These are phyloP conservation scores for Allophyes oxyacanthae DNA, from an alignment of 2,888 invertebrate species.

Conservation along the genomic window DNA sequence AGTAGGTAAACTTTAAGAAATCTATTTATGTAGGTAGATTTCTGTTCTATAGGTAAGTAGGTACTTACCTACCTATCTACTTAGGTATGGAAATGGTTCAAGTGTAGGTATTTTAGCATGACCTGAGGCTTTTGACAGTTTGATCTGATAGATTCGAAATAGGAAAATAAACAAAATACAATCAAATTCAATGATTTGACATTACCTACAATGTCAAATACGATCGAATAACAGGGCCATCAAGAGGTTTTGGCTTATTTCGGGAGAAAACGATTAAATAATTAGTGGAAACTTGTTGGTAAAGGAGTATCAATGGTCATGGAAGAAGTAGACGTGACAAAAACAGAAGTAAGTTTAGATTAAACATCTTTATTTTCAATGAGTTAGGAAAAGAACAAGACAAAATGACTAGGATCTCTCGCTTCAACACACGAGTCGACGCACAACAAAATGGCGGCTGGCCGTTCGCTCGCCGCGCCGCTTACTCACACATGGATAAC, in stretches of 20 bases:
- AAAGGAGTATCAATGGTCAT: conserved; percentile 7
- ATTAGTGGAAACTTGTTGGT: background rate
- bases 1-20: no score
- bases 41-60: no score
- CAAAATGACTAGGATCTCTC: conserved; percentile 55
- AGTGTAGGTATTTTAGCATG: background rate
- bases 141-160: conserved; percentile 31
- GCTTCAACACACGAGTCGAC: conserved; percentile 69
- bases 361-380: background rate
- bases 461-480: conserved; percentile 46
- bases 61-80: no score
- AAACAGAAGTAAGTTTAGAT: conserved; percentile 33
- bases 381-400: conserved; percentile 17
- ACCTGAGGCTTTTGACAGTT: conserved; percentile 17
- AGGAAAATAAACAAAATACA: conserved; percentile 42
- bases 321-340: conserved; percentile 20
- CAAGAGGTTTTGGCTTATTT: background rate
- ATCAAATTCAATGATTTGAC: conserved; percentile 12
- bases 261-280: background rate
- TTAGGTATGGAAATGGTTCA: no score
- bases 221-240: background rate
- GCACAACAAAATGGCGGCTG: conserved; percentile 80
- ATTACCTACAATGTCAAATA: conserved; percentile 17
- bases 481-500: conserved; percentile 25
- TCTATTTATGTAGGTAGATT: no score